These are phyloP conservation scores for Noturus placidus DNA, from an alignment of 2,113 vertebrate species.

Conservation along the genomic window DNA sequence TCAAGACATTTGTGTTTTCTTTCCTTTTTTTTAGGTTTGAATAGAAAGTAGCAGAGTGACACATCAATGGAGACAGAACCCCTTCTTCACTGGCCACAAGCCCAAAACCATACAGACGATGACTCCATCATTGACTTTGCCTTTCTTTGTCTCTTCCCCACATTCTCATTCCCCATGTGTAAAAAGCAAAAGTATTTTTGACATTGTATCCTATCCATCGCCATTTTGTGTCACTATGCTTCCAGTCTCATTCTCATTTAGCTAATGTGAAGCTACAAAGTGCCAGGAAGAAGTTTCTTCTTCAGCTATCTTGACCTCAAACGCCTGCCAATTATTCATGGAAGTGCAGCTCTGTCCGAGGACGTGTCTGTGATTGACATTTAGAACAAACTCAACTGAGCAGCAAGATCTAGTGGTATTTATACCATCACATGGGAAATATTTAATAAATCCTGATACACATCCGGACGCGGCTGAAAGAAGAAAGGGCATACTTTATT, in stretches of 20 bases:
- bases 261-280: slow-evolving; percentile 78
- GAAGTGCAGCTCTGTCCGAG: slow-evolving; percentile 53
- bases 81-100: slow-evolving; percentile 74
- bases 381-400: slow-evolving; percentile 69
- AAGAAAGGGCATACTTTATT: slow-evolving; percentile 16
- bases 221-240: slow-evolving; percentile 80
- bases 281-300: slow-evolving; percentile 66
- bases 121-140: slow-evolving; percentile 69
- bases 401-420: slow-evolving; percentile 71
- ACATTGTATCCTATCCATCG: slow-evolving; percentile 79
- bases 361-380: slow-evolving; percentile 75
- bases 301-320: slow-evolving; percentile 59
- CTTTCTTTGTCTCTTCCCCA: slow-evolving; percentile 35
- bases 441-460: slow-evolving; percentile 59
- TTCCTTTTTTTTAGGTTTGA: slow-evolving; percentile 55
- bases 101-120: slow-evolving; percentile 66
- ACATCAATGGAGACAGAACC: slow-evolving; percentile 73
- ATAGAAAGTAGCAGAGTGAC: slow-evolving; percentile 62
- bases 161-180: slow-evolving; percentile 49
- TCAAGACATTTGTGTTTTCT: neutral
- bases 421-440: slow-evolving; percentile 69
- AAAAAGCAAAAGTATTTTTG: slow-evolving; percentile 70
- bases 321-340: slow-evolving; percentile 68
- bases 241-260: slow-evolving; percentile 89
- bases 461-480: slow-evolving; percentile 6